These are phyloP conservation scores for Drosophila glabriapex DNA, from an alignment of 2,888 invertebrate genomes.

Conservation along the genomic window DNA sequence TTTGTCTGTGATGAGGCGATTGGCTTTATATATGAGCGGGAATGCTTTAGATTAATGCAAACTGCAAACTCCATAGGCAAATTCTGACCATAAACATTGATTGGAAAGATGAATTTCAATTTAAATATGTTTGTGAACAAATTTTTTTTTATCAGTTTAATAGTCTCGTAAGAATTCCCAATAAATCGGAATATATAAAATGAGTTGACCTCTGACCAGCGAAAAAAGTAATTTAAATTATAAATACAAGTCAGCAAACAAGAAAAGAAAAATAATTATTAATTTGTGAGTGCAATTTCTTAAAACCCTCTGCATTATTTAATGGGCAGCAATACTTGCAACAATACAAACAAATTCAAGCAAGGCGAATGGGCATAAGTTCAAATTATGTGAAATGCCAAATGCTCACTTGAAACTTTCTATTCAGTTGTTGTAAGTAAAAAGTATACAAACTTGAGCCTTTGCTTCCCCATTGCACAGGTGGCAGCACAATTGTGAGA, in stretches of 20 bases:
- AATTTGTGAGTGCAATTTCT: not conserved
- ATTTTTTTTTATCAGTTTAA: not conserved
- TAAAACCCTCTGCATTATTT: not conserved
- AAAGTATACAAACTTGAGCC: slow-evolving; percentile 59
- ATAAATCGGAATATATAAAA: not conserved
- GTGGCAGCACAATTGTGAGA: slow-evolving; percentile 10
- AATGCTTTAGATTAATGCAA: not conserved
- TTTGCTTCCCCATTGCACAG: slow-evolving; percentile 37
- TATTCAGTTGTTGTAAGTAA: slow-evolving; percentile 27
- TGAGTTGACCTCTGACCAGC: not conserved
- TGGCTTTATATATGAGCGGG: slow-evolving; percentile 5
- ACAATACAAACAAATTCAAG: not conserved
- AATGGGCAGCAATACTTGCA: not conserved
- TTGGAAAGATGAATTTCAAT: not conserved
- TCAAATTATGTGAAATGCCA: slow-evolving; percentile 48
- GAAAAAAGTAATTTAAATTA: not conserved
- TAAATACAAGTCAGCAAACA: not conserved
- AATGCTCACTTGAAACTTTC: slow-evolving; percentile 51
- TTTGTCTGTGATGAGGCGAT: slow-evolving; percentile 18
- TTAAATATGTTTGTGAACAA: not conserved
- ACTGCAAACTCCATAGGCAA: not conserved
- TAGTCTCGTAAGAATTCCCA: not conserved
- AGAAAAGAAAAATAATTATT: not conserved
- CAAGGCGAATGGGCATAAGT: not conserved
- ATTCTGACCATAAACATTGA: not conserved